Evolutionary conservation across 1,140 invertebrate species (phyloP), one percentile per base, ranked within the genome.

Genomic region (Adoxophyes honmai): DNA sequence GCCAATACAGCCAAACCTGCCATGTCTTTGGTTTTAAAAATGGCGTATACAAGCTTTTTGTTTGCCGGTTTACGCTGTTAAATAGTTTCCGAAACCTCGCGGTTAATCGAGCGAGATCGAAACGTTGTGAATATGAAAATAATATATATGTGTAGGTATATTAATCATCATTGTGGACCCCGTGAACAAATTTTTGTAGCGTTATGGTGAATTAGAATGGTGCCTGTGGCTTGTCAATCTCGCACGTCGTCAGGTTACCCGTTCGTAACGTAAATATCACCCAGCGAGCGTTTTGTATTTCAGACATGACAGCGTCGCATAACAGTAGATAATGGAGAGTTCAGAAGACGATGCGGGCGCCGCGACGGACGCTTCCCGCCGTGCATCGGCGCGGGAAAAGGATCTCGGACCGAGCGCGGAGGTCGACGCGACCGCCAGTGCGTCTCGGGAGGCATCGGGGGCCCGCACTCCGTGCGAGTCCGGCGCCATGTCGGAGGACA

Each of bases 21-120:
- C 88, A 89, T 90, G 88, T 90, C 88, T 88, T 87, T 86, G 88
- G 88, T 89, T 89, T 89, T 88, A 90, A 90, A 90, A 90, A 90
- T 90, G 88, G 88, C 88, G 88, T 90, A 89, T 90, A 90, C 86
- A 89, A 89, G 86, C 86, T 90, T 89, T 88, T 89, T 89, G 86
- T 89, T 89, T 87, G 86, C 88, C 88, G 86, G 88, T 89, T 86
- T 89, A 88, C 79, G 79, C 76, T 86, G 74, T 81, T 88, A 78
- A 89, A 79, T 68, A 76, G 71, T 83, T 87, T 81, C 72, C 75
- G 71, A 81, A 77, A 78, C 68, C 75, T 75, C 70, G 76, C 74
- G 82, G 61, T 73, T 80, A 66, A 68, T 83, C 68, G 54, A 55
- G 62, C 73, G 75, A 82, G 75, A 76, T 75, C 69, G 75, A 81